A percentile compares a stretch with the other conserved stretches of the same genome.
Evolutionary conservation across 2,888 invertebrate genomes (phyloP).

Genomic region (Eristalis pertinax): DNA sequence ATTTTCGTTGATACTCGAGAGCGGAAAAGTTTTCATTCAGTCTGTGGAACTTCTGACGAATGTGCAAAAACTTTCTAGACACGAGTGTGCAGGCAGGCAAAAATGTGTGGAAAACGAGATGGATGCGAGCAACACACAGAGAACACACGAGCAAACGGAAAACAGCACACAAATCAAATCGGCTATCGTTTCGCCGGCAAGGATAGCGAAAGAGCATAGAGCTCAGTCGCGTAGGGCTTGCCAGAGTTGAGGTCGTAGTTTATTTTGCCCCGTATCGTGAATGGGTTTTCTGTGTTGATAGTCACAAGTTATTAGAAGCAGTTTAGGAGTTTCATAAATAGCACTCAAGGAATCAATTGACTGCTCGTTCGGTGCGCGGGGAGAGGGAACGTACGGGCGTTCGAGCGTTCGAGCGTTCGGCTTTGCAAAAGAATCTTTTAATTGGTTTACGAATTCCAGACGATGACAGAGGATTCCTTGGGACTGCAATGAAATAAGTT

Average conservation of each 20-base stretch:
- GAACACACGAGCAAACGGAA: background rate
- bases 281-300: slow-evolving; percentile 15
- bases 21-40: slow-evolving; percentile 34
- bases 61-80: slow-evolving; percentile 54
- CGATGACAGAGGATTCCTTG: background rate
- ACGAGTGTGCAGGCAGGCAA: slow-evolving; percentile 46
- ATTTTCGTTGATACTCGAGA: slow-evolving; percentile 3
- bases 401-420: background rate
- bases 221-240: slow-evolving; percentile 1
- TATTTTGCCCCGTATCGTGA: background rate
- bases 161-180: background rate
- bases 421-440: background rate
- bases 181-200: background rate
- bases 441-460: background rate
- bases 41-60: slow-evolving; percentile 39
- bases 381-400: too few species aligned
- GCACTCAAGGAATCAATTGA: slow-evolving; percentile 19
- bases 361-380: slow-evolving; percentile 7
- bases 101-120: background rate
- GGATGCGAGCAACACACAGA: background rate
- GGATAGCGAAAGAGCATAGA: background rate
- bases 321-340: slow-evolving; percentile 13
- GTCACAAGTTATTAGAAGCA: slow-evolving; percentile 43
- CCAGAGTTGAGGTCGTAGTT: background rate
- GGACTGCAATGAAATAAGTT: background rate